Evolutionary conservation across 2,113 vertebrate species (phyloP), one percentile per base, ranked within the genome.

Genomic region (Gavia stellata): DNA sequence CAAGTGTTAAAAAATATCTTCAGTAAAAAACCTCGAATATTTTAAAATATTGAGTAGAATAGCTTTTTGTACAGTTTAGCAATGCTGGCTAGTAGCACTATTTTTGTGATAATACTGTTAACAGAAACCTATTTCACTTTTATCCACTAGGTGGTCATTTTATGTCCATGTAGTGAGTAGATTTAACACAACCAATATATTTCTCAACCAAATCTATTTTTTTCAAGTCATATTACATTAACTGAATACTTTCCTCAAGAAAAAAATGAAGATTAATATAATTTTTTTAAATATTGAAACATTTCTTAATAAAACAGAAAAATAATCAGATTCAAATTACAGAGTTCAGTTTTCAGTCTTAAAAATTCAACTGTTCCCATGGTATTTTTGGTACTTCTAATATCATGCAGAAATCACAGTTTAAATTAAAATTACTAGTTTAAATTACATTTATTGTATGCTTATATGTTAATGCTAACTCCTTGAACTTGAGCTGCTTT

Each of bases 111-210:
- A 79, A n/a, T 61, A 29, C 15, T 61, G 12, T 80, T 45, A 38
- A 88, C n/a, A 40, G 49, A 96, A 96, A 94, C 14, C 72, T 96
- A 63, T 94, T 88, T 95, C 50, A 91, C 14, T 80, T 96, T 81
- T 62, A 81, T 29, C 38, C 80, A 68, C 53, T 92, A 68, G 66
- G 44, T 88, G 18, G 50, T 73, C 49, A 28, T 88, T 62, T 90
- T 77, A 36, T 56, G 34, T 50, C 28, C 4, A 19, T 49, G 18
- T 19, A 68, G 7, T 70, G 31, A 72, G 36, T 86, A 90, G 65
- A 87, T 86, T 59, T 94, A 90, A 29, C 24, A 49, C 13, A 86
- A 73, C 7, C 24, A 55, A 59, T 7, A 12, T 16, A 61, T 52
- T 56, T 68, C 12, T 61, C 15, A 67, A 67, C 3, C 14, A 42